Evolutionary conservation across 2,797 vertebrate genomes (phyloP), one percentile per base, ranked within the genome.

Genomic region (Acanthis flammea): DNA sequence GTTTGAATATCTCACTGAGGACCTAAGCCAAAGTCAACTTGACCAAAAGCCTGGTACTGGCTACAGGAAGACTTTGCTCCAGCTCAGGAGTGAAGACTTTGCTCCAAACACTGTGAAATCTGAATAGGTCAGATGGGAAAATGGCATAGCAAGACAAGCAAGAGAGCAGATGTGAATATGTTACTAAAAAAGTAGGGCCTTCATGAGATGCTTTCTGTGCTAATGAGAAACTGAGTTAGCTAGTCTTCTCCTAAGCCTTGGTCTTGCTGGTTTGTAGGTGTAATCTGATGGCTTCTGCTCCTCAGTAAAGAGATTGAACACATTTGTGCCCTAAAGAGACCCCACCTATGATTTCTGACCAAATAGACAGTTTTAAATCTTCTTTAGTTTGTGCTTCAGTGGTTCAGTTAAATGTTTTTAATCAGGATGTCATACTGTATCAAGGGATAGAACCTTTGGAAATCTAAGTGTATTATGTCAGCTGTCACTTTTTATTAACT

Each of bases 371-470:
- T 77, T 89, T 82, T 22, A 77, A 85, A 86, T 75, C 19, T 63
- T 77, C 70, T 85, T 80, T 28, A 68, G 50, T 89, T 33, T 80
- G 39, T 83, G 84, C 61, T 92, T 93, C 95, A 89, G 61, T 89
- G 61, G 73, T 77, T 93, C 78, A 83, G 50, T 91, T 91, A 88
- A 77, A 90, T 80, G 68, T 58, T 94, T 94, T 93, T 91, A 92
- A 92, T 96, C 84, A 51, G 68, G 30, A 70, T 83, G 68, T 92
- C 91, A 86, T 39, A 74, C 19, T 48, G 53, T 54, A 88, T 94
- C 81, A 86, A 77, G 65, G 57, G 83, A 91, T 71, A 87, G 63
- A 83, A 93, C 42, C 78, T 86, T 58, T 0, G 1, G 68, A 77
- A 91, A 91, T 91, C 88, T 61, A 74, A 91, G 88, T 44, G 27